Evolutionary conservation across 2,888 invertebrate species (phyloP), one percentile per base, ranked within the genome.

Genomic region (Brachypalpus laphriformis): DNA sequence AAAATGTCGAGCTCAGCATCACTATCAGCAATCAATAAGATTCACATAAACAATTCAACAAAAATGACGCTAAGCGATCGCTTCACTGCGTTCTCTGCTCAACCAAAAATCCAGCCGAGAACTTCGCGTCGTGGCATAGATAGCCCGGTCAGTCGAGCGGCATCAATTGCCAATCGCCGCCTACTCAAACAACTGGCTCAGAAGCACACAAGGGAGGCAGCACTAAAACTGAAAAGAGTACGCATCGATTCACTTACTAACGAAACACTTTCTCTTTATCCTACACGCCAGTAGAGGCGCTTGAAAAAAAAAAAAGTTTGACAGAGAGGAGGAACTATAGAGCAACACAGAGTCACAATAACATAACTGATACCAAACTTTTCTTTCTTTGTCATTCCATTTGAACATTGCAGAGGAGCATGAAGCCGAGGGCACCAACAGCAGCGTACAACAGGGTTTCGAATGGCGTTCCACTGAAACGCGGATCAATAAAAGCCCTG

Each of bases 21-120:
- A 59, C 11, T 54, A 65, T 22, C 63, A 42, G 56, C 72, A 34
- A 83, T 89, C 78, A 89, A 88, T 70, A 89, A 89, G 88, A 90
- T 90, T 65, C 90, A 90, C 81, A 88, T 90, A 2, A 91, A 93
- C 34, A 92, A 92, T 66, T 91, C 93, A 11, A 94, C 94, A 9
- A 90, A 90, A 71, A 89, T 92, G 77, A 91, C 92, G 25, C 87
- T 92, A 16, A 92, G 92, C 86, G 92, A 92, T 76, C 91, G 92
- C 22, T 92, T 92, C 71, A 92, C 92, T 40, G 90, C 90, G 68
- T 90, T 92, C 63, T 90, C 91, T 66, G 88, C 89, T 20, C 87
- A 88, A 45, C 87, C 87, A 8, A 83, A 86, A 45, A 80, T 75
- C 31, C 11, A 90, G 88, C 82, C 89, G 89, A 57, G 89, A 88